A percentile compares a stretch with the other conserved stretches of the same genome.
These are phyloP conservation scores for Isichthys henryi DNA, from an alignment of 2,113 vertebrate species.

Conservation along the genomic window DNA sequence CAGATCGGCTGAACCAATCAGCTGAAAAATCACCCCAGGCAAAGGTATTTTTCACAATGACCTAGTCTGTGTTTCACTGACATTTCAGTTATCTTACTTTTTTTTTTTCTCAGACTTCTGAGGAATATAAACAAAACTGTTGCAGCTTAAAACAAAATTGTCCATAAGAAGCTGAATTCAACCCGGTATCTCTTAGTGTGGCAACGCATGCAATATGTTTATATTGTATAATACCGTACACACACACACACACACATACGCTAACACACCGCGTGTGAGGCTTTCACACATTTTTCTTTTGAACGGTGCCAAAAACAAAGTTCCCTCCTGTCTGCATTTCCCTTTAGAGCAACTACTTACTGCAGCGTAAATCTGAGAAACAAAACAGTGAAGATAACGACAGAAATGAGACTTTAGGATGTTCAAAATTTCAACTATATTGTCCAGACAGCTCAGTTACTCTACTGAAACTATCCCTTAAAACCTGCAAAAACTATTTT, in stretches of 20 bases:
- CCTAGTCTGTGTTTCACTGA: not conserved
- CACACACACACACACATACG: too few species aligned
- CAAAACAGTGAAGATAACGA: not conserved
- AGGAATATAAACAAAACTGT: not conserved
- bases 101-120: not conserved
- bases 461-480: not conserved
- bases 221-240: not conserved
- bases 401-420: not conserved
- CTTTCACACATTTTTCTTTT: not conserved
- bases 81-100: not conserved
- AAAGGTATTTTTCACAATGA: conserved; percentile 42
- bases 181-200: not conserved
- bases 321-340: not conserved
- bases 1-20: conserved; percentile 29
- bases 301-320: not conserved
- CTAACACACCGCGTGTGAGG: not conserved
- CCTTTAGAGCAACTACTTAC: not conserved
- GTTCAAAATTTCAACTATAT: not conserved
- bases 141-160: not conserved
- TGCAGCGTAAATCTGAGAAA: not conserved
- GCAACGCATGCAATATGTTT: not conserved
- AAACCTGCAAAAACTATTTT: not conserved
- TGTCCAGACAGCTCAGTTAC: not conserved
- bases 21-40: conserved; percentile 47
- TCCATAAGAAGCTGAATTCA: not conserved